These are phyloP conservation scores for Samia ricini DNA, from an alignment of 1,140 invertebrate species.

Conservation along the genomic window DNA sequence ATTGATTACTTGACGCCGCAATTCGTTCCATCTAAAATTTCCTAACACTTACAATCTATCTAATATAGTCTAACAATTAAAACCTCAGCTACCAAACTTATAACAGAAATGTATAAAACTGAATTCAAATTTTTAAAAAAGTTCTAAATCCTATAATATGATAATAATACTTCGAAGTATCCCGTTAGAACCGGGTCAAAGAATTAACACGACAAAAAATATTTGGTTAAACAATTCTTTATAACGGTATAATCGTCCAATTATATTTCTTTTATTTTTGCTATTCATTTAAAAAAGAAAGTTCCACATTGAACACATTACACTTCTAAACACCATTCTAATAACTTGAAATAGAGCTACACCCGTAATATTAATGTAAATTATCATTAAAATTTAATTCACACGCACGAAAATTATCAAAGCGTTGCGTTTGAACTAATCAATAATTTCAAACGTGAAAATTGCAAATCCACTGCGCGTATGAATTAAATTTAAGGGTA, in stretches of 20 bases:
- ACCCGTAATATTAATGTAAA: constrained; percentile 68
- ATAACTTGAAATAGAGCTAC: constrained; percentile 64
- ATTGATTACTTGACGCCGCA: constrained; percentile 35
- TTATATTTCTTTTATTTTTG: constrained; percentile 32
- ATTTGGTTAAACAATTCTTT: constrained; percentile 55
- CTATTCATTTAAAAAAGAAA: constrained; percentile 45
- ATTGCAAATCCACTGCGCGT: not conserved
- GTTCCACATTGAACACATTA: constrained; percentile 67
- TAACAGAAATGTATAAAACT: constrained; percentile 39
- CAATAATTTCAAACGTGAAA: not conserved
- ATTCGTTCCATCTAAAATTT: constrained; percentile 45
- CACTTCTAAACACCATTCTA: constrained; percentile 46
- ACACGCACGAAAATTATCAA: not conserved
- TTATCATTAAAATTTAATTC: constrained; percentile 16
- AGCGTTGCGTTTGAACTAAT: not conserved
- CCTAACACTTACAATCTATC: constrained; percentile 50
- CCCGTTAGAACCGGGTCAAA: constrained; percentile 69
- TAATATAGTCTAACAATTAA: constrained; percentile 57
- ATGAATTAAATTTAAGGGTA: not conserved
- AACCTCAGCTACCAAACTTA: constrained; percentile 52
- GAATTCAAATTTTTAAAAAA: constrained; percentile 20
- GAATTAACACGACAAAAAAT: constrained; percentile 47
- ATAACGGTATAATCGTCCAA: constrained; percentile 41
- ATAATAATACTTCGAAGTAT: constrained; percentile 65
- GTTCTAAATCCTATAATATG: constrained; percentile 63